A percentile compares a stretch with the other conserved stretches of the same genome.
phyloP scores from a whole-genome alignment of 2,797 vertebrate species.

The Enteromius paludinosus region DNA sequence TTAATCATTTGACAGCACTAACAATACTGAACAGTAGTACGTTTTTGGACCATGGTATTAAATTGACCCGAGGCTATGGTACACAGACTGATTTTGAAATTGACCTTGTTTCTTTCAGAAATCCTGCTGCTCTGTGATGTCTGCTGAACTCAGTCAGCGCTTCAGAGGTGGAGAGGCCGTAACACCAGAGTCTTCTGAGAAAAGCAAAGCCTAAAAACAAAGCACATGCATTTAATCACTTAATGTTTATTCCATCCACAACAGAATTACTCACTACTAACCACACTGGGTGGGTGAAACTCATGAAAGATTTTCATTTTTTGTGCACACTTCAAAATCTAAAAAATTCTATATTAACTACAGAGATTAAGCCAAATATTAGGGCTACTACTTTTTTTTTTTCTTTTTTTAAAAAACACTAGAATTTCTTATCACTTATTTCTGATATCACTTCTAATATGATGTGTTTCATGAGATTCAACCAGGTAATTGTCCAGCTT shows the following conservation, averaged over 20 bases:
- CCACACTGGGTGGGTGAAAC: not conserved
- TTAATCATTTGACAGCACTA: too few relatives aligned
- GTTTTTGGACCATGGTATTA: not conserved
- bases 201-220: slow-evolving; percentile 77
- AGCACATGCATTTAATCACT: not conserved
- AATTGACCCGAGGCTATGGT: not conserved
- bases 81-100: not conserved
- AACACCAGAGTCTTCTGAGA: slow-evolving; percentile 76
- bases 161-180: slow-evolving; percentile 70
- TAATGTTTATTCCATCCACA: not conserved
- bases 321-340: not conserved
- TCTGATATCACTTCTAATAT: not conserved
- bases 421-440: not conserved
- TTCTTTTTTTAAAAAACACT: not conserved
- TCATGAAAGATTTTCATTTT: not conserved
- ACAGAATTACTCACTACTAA: not conserved
- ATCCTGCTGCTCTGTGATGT: slow-evolving; percentile 85
- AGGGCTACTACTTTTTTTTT: not conserved
- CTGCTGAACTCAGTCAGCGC: slow-evolving; percentile 81
- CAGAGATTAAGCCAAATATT: not conserved
- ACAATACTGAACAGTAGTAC: not conserved
- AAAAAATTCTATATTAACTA: not conserved
- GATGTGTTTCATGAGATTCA: slow-evolving; percentile 1
- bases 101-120: slow-evolving; percentile 73
- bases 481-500: not conserved